Evolutionary conservation across 1,140 invertebrate genomes (phyloP).

Genomic region (Trigoniulus corallinus): DNA sequence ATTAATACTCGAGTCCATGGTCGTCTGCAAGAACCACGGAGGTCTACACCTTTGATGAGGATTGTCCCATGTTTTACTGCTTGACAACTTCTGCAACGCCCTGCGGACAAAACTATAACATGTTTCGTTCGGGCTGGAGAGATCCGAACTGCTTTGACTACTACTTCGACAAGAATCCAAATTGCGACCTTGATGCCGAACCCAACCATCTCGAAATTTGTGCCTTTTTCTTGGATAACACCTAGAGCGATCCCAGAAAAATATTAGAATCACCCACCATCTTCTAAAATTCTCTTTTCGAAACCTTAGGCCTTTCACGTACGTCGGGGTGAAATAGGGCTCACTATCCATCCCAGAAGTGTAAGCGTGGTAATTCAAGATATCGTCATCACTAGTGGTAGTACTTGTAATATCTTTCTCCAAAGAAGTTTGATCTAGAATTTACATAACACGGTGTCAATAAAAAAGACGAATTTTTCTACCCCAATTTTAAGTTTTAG

Average conservation of each 20-base stretch:
- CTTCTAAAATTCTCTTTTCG: no score
- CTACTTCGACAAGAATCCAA: constrained; percentile 9
- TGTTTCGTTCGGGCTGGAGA: constrained; percentile 79
- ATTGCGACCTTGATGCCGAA: neutral
- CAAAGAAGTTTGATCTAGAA: constrained; percentile 33
- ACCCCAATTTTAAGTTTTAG: no score
- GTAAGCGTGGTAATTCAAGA: constrained; percentile 47
- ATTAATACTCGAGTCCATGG: neutral
- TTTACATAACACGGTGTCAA: no score
- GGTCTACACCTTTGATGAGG: constrained; percentile 18
- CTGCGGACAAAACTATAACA: constrained; percentile 83
- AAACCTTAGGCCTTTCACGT: neutral
- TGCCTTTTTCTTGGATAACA: neutral
- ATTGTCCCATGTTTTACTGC: constrained; percentile 4
- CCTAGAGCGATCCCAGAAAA: neutral
- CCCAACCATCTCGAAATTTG: neutral
- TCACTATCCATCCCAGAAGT: constrained; percentile 43
- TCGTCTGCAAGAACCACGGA: constrained; percentile 48
- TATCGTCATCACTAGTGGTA: constrained; percentile 36
- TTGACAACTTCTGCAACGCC: constrained; percentile 45
- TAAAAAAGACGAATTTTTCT: neutral
- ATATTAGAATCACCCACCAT: neutral
- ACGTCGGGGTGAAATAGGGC: constrained; percentile 19
- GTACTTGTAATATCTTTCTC: constrained; percentile 38
- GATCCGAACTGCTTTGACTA: constrained; percentile 53